Evolutionary conservation across 1,140 invertebrate genomes (phyloP), one percentile per base, ranked within the genome.

Genomic region (Drosophila teissieri): DNA sequence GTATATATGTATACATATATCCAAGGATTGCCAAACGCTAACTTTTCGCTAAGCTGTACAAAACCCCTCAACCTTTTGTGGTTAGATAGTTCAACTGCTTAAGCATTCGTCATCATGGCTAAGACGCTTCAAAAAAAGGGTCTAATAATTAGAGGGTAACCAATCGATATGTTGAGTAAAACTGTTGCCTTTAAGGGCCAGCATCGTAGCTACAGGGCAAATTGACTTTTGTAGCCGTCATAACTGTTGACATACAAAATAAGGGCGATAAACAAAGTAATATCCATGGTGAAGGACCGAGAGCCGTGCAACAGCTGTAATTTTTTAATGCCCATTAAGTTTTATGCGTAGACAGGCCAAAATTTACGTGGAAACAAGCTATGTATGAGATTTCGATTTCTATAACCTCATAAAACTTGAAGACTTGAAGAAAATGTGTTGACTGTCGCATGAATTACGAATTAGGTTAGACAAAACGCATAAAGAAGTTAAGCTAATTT

Each of bases 161-260:
- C 49, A 46, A 77, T 48, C 12, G 10, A 46, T 36, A 46, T 17
- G 31, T 2, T 14, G 0, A 4, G 24, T 36, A 2, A 14, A 11
- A 15, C 27, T 8, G 39, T 55, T 19, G 3, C 49, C 31, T 8
- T 37, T 2, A 34, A 51, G 3, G 31, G 15, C n/a, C 24, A 51
- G n/a, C 27, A 40, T 36, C 54, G 44, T 24, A 65, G 62, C 48
- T 54, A 22, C 65, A 70, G 46, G 69, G 69, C 79, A 81, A 83
- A 81, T 83, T 83, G 75, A 81, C 64, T 81, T 81, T 83, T 83
- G 80, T 81, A 17, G 75, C 79, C 70, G 80, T 61, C 69, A 83
- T 83, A 83, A 82, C 81, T 75, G 80, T 78, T 81, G 78, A 80
- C 73, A 81, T 44, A 77, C 58, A 77, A 77, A 77, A 82, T 74